Evolutionary conservation across 1,140 invertebrate genomes (phyloP).

Genomic region (Maniola jurtina): DNA sequence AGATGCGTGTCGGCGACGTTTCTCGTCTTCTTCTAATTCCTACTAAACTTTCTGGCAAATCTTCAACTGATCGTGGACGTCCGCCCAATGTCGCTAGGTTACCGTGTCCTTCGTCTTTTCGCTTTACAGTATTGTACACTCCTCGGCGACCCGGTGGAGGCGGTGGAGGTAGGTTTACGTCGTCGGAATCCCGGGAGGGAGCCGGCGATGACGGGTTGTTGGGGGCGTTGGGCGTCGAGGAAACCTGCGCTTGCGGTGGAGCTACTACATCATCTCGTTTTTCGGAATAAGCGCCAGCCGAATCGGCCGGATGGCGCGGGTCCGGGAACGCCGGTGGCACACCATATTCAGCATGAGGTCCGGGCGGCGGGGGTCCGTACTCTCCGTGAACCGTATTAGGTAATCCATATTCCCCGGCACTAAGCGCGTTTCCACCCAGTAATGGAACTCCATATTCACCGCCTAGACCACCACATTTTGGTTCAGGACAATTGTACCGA

Average conservation of each 20-base stretch:
- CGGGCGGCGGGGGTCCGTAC: conserved; percentile 82
- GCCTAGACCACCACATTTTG: conserved; percentile 87
- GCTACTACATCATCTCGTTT: conserved; percentile 89
- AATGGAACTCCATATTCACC: conserved; percentile 85
- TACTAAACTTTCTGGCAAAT: conserved; percentile 84
- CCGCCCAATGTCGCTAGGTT: conserved; percentile 90
- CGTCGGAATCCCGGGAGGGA: conserved; percentile 70
- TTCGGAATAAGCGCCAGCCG: conserved; percentile 89
- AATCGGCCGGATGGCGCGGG: conserved; percentile 89
- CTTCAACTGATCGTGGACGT: conserved; percentile 88
- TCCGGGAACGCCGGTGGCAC: conserved; percentile 89
- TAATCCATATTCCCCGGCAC: conserved; percentile 84
- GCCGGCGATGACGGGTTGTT: conserved; percentile 84
- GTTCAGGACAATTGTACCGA: conserved; percentile 94
- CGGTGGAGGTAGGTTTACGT: conserved; percentile 87
- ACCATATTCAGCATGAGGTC: conserved; percentile 83
- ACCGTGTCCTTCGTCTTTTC: conserved; percentile 88
- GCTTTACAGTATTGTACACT: conserved; percentile 89
- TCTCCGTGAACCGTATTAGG: conserved; percentile 82
- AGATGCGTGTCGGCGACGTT: conserved; percentile 85
- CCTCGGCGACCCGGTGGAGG: conserved; percentile 87
- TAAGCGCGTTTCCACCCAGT: conserved; percentile 79
- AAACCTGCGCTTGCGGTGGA: conserved; percentile 86
- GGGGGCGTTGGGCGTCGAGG: conserved; percentile 83
- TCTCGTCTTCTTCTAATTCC: conserved; percentile 83